phyloP scores from a whole-genome alignment of 2,888 invertebrate genomes.

The Tenthredo livida region DNA sequence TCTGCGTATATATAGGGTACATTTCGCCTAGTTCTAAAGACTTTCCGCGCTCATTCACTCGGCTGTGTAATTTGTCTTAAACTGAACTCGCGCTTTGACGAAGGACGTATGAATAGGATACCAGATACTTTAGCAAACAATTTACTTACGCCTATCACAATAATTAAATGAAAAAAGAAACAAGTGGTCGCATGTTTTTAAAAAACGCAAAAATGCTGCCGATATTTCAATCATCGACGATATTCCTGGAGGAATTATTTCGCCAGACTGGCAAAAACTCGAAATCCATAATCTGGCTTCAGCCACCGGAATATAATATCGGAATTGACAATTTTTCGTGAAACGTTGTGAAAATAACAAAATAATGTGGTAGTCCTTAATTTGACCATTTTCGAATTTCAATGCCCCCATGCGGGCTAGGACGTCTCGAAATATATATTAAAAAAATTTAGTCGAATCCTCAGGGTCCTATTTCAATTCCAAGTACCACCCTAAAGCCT shows the following conservation, averaged over 20 bases:
- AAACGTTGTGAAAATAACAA: no score
- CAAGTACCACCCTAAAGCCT: no score
- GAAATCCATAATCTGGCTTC: not conserved
- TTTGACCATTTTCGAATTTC: no score
- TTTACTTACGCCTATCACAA: not conserved
- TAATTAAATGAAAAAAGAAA: not conserved
- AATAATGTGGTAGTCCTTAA: no score
- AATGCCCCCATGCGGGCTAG: no score
- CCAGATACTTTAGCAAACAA: conserved; percentile 8
- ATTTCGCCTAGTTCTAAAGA: not conserved
- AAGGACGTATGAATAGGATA: conserved; percentile 15
- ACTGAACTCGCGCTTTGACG: not conserved
- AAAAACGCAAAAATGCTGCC: not conserved
- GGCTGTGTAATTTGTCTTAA: conserved; percentile 23
- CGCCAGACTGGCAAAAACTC: not conserved
- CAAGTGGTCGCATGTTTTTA: not conserved
- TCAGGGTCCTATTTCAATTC: no score
- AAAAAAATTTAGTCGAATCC: no score
- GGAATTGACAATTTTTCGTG: no score
- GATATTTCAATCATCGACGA: no score
- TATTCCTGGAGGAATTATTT: not conserved
- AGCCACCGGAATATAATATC: no score
- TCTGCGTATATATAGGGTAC: not conserved
- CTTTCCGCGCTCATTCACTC: conserved; percentile 6
- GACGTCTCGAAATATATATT: no score